Base-by-base conservation (phyloP, 2,797 vertebrate genomes). In the Rhinella marina region DNA sequence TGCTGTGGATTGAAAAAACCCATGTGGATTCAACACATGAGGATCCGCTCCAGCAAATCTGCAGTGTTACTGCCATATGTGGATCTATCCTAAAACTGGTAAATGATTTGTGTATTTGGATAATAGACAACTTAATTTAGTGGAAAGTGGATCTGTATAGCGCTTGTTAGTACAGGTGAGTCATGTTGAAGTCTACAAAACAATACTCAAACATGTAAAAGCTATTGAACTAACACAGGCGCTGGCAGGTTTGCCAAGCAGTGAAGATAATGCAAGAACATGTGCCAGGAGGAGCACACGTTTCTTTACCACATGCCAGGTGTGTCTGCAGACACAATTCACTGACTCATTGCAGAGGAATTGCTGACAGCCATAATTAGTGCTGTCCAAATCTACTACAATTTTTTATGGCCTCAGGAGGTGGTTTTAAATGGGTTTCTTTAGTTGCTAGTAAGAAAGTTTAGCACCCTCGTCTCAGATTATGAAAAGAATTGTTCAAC, bases 271-370 rank as follows among this genome's bases (percentile, higher is more conserved):
- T 62, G 56, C 29, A 7, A 52, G 41, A 78, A 17, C 73, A 77
- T 77, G 83, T 85, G 84, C 72, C 84, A 77, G 25, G 84, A 59
- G 52, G 48, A 64, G n/a, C n/a, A 32, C 21, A 62, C 56, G 23
- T 76, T 61, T 50, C 72, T 76, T 12, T 8, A 57, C n/a, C 72
- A 66, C 59, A 85, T 81, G 84, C 77, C 82, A 88, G 87, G 87
- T 85, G 83, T 81, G 77, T 88, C 87, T 88, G 66, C 72, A 75
- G 87, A 88, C 87, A 75, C 62, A 25, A 57, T 64, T 72, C 78
- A 88, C 79, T 85, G 82, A 81, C 82, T 88, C 76, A 81, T 10
- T 85, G 83, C 48, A 17, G 19, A 76, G 41, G 62, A 84, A 62
- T n/a, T 41, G 64, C 82, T 81, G 82, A 88, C 82, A 88, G 76